Base-by-base conservation (phyloP, 2,113 vertebrate species). In the Calidris pugnax region DNA sequence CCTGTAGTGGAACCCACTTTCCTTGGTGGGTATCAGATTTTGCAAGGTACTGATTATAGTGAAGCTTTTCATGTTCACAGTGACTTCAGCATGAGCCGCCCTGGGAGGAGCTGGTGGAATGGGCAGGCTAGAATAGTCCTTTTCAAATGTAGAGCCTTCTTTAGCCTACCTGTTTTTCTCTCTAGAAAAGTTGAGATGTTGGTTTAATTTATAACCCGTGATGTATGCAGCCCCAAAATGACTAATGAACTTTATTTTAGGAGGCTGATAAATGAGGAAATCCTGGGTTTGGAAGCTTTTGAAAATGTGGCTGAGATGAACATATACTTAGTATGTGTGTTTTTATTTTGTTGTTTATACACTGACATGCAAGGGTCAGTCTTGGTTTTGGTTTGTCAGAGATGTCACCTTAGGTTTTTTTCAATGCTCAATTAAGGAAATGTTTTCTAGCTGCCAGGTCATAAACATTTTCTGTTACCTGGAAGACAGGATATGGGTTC, bases 51-150 rank as follows among this genome's bases (percentile, higher is more conserved):
- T 78, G 51, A n/a, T 50, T 20, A 3, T 82, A 55, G 22, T 32
- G 55, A 73, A 69, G 48, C 45, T 48, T 93, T 43, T 77, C 6
- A 10, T 32, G 12, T 50, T 60, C 17, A 14, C 45, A 55, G 32
- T 78, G 39, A 43, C 45, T 51, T 57, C 30, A 47, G 47, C 0
- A 1, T 53, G 35, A 64, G 53, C 17, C 0, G 3, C 66, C 1
- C 3, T 23, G 63, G 37, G 50, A 80, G 62, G 77, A 91, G 37
- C 56, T 2, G 1, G 20, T 53, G 59, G 47, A 28, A 39, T 39
- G 1, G 1, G 30, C 45, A 69, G 32, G 37, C 67, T 75, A 11
- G n/a, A 75, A n/a, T 11, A 19, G 41, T 22, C 45, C n/a, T 75
- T 71, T 45, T 39, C n/a, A 74, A 74, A 43, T 50, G 30, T 28